Evolutionary conservation across 2,797 vertebrate genomes (phyloP).

Genomic region (Peromyscus attwateri): DNA sequence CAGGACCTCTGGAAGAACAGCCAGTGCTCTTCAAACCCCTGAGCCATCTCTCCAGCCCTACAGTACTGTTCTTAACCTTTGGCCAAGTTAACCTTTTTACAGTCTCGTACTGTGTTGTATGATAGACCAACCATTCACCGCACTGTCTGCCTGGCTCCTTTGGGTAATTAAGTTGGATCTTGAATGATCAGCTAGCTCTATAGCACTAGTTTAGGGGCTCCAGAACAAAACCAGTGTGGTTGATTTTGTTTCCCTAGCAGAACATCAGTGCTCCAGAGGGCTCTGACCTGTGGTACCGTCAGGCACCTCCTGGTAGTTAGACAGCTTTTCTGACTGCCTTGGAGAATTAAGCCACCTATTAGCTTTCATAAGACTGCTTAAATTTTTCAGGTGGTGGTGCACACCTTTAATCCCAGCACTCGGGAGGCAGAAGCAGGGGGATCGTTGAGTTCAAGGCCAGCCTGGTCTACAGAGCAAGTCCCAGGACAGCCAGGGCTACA

Average conservation of each 20-base stretch:
- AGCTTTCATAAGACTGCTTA: slow-evolving; percentile 15
- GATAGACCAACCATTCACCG: slow-evolving; percentile 26
- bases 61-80: slow-evolving; percentile 3
- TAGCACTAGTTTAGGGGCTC: slow-evolving; percentile 26
- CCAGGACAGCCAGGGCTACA: background rate
- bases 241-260: slow-evolving; percentile 30
- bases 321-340: slow-evolving; percentile 49
- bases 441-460: background rate
- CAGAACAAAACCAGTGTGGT: slow-evolving; percentile 11
- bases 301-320: background rate
- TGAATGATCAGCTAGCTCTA: background rate
- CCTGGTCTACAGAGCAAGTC: background rate
- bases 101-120: background rate
- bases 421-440: no score
- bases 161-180: slow-evolving; percentile 32
- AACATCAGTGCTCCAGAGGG: background rate
- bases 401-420: background rate
- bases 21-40: no score
- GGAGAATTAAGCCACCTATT: slow-evolving; percentile 33
- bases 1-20: no score
- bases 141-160: background rate
- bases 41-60: no score
- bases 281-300: background rate
- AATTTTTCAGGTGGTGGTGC: background rate
- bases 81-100: background rate